A percentile compares a stretch with the other conserved stretches of the same genome.
Evolutionary conservation across 2,113 vertebrate species (phyloP).

Genomic region (Ia io): DNA sequence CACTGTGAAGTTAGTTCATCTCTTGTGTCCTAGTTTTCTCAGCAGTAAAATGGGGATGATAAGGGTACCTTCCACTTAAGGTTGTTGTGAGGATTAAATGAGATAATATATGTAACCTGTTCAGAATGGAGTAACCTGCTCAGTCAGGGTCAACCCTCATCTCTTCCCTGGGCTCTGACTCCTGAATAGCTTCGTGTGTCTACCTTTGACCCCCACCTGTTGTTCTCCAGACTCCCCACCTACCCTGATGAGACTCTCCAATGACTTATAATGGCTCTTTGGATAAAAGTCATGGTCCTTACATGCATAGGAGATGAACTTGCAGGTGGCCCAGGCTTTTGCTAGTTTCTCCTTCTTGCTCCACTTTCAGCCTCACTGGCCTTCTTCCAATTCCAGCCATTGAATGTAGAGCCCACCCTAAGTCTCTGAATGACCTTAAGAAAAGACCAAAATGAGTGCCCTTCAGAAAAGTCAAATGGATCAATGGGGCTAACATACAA

Average conservation of each 20-base stretch:
- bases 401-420: neutral
- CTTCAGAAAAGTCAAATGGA: neutral
- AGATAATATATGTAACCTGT: neutral
- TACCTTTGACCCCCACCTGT: neutral
- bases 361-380: neutral
- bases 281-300: neutral
- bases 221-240: neutral
- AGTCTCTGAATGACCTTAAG: neutral
- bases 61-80: neutral
- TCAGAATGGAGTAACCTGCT: neutral
- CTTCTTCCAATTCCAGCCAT: neutral
- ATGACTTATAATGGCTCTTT: neutral
- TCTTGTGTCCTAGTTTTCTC: neutral
- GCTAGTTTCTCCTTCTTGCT: neutral
- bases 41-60: neutral
- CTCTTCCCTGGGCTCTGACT: neutral
- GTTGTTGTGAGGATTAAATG: neutral
- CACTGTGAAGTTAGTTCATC: neutral
- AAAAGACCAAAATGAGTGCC: neutral
- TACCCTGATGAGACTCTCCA: neutral
- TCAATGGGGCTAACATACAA: fast-evolving
- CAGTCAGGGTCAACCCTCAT: too few relatives aligned
- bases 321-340: neutral
- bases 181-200: neutral
- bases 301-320: neutral